phyloP scores from a whole-genome alignment of 2,113 vertebrate species.

The Apistogramma diplotaenia region DNA sequence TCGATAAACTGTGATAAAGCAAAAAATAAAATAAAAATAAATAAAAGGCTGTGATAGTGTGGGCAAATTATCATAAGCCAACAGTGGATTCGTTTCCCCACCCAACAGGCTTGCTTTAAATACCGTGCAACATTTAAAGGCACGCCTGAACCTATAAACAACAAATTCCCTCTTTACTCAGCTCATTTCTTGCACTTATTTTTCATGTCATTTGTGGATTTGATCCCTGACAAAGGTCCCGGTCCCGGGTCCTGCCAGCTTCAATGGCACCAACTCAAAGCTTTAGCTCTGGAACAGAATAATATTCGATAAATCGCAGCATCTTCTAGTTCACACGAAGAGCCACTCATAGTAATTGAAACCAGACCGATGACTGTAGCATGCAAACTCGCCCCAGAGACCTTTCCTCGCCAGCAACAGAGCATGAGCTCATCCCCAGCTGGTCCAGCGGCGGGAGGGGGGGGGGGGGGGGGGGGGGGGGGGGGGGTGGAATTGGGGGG shows the following conservation, averaged over 20 bases:
- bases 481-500: no score
- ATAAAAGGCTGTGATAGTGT: neutral
- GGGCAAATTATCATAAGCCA: neutral
- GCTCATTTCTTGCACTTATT: neutral
- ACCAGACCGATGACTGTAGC: constrained; percentile 15
- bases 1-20: neutral
- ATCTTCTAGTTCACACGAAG: neutral
- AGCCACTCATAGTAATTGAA: constrained; percentile 7
- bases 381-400: neutral
- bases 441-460: constrained; percentile 16
- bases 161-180: neutral
- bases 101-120: neutral
- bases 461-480: neutral
- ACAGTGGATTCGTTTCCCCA: neutral
- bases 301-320: neutral
- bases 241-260: constrained; percentile 2
- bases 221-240: neutral
- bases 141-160: neutral
- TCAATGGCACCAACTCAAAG: neutral
- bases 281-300: neutral
- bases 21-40: neutral
- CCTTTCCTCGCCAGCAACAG: constrained; percentile 19
- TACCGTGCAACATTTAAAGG: neutral
- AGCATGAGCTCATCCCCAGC: constrained; percentile 66
- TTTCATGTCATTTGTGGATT: neutral